A percentile compares a stretch with the other conserved stretches of the same genome.
Evolutionary conservation across 2,113 vertebrate genomes (phyloP).

Genomic region (Apistogramma diplotaenia): DNA sequence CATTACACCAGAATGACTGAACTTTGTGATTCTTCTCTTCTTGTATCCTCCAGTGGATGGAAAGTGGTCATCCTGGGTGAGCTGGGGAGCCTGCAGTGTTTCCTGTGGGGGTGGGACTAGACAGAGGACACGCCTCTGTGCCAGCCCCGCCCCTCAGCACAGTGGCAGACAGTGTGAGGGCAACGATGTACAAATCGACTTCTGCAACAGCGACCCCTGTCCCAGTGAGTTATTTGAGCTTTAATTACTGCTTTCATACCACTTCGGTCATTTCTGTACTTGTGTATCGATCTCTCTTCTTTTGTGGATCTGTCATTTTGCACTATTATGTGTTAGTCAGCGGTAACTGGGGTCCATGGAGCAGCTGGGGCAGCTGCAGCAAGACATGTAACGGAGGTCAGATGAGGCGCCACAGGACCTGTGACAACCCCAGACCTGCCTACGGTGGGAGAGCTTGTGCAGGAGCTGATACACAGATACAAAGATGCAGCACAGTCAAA

Average conservation of each 20-base stretch:
- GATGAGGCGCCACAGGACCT: conserved; percentile 85
- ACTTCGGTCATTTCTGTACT: not conserved
- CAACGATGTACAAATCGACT: conserved; percentile 85
- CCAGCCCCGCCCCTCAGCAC: conserved; percentile 83
- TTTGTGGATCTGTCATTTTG: not conserved
- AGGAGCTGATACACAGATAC: conserved; percentile 87
- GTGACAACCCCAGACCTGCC: conserved; percentile 86
- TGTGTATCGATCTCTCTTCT: not conserved
- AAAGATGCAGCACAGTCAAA: conserved; percentile 80
- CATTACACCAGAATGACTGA: not conserved
- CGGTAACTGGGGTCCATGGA: conserved; percentile 93
- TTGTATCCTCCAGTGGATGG: conserved; percentile 84
- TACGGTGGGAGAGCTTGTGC: conserved; percentile 87
- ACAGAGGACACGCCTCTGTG: conserved; percentile 86
- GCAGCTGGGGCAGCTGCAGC: conserved; percentile 90
- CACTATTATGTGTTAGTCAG: conserved; percentile 73
- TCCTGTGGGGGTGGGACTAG: conserved; percentile 91
- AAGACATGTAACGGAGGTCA: conserved; percentile 89
- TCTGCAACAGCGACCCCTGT: conserved; percentile 92
- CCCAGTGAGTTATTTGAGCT: conserved; percentile 78
- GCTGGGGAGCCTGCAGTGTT: conserved; percentile 88
- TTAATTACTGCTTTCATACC: not conserved
- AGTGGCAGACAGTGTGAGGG: conserved; percentile 90
- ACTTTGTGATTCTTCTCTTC: not conserved
- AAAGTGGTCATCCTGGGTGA: conserved; percentile 88